These are phyloP conservation scores for Nycticorax nycticorax DNA, from an alignment of 2,113 vertebrate species.

Conservation along the genomic window DNA sequence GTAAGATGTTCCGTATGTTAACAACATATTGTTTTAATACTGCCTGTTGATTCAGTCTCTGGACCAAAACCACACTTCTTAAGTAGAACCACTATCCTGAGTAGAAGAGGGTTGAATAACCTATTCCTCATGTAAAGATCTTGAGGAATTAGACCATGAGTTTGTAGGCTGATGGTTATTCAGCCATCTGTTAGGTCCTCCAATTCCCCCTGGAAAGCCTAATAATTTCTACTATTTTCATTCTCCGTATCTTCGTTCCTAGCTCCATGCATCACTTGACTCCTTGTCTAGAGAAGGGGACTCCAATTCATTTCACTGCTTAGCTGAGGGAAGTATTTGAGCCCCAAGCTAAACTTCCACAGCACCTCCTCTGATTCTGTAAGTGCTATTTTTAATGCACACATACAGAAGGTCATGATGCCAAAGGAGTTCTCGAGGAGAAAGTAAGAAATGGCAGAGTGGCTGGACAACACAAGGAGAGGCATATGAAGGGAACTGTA, in stretches of 20 bases:
- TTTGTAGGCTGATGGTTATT: not conserved
- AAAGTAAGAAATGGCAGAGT: not conserved
- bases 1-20: not conserved
- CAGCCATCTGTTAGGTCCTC: not conserved
- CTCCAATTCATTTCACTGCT: not conserved
- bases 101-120: not conserved
- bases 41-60: not conserved
- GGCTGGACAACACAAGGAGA: not conserved
- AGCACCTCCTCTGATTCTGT: not conserved
- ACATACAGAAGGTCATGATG: not conserved
- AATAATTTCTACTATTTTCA: not conserved
- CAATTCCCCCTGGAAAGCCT: not conserved
- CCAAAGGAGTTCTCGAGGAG: constrained; percentile 2
- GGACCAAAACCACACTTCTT: not conserved
- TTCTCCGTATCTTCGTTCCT: not conserved
- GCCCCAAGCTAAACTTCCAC: not conserved
- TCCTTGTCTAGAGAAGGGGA: not conserved
- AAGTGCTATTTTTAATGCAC: not conserved
- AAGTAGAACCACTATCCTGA: not conserved
- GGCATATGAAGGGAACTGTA: not conserved
- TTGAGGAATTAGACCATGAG: rapidly evolving
- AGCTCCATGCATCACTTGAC: not conserved
- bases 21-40: not conserved
- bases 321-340: not conserved
- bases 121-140: not conserved